These are phyloP conservation scores for Nasonia oneida DNA, from an alignment of 2,888 invertebrate species.

Conservation along the genomic window DNA sequence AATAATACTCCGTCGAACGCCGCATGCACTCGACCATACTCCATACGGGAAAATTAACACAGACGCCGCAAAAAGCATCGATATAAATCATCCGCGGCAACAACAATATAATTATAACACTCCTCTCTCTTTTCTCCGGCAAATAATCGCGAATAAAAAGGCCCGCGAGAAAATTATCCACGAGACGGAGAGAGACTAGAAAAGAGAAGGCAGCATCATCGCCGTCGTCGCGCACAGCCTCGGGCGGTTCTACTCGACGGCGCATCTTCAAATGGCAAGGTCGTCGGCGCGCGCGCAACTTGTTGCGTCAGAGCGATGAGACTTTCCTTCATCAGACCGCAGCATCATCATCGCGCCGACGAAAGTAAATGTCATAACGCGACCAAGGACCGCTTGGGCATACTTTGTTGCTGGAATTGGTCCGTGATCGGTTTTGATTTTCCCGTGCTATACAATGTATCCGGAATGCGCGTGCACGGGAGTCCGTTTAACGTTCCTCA, in stretches of 20 bases:
- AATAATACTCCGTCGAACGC: background rate
- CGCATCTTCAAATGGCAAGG: conserved; percentile 77
- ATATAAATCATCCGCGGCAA: conserved; percentile 1
- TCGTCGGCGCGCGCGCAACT: conserved; percentile 67
- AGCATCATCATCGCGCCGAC: conserved; percentile 55
- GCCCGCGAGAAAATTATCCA: background rate
- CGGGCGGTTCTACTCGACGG: conserved; percentile 46
- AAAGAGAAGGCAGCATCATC: conserved; percentile 13
- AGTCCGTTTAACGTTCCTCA: background rate
- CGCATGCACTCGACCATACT: background rate
- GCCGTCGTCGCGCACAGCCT: background rate
- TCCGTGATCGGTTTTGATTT: conserved; percentile 34
- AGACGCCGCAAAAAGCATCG: background rate
- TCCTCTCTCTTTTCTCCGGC: background rate
- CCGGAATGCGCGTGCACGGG: background rate
- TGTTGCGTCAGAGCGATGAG: conserved; percentile 41
- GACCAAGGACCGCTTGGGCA: conserved; percentile 67
- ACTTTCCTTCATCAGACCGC: conserved; percentile 66
- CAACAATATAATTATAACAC: conserved; percentile 15
- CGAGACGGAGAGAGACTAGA: background rate
- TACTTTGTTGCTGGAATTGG: conserved; percentile 23
- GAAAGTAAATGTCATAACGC: conserved; percentile 71
- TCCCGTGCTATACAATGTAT: conserved; percentile 3
- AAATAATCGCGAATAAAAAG: background rate
- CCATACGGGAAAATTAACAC: background rate